phyloP scores from a whole-genome alignment of 1,140 invertebrate genomes.

The Nephila pilipes region DNA sequence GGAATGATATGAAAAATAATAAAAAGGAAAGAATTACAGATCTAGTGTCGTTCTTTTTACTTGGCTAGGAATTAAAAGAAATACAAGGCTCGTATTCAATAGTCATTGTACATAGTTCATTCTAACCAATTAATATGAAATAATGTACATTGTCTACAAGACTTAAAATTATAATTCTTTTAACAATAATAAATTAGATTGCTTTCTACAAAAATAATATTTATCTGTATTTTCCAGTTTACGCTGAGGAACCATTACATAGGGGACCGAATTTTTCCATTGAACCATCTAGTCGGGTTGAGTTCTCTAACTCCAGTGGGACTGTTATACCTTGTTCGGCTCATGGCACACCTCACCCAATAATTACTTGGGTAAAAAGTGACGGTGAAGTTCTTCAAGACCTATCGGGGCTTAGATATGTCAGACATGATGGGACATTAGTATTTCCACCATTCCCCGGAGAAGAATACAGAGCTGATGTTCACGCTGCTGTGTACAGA shows the following conservation, averaged over 20 bases:
- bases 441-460: conserved; percentile 96
- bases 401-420: conserved; percentile 48
- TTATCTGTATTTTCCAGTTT: neutral
- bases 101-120: too few relatives aligned
- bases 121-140: too few relatives aligned
- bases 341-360: conserved; percentile 92
- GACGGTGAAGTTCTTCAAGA: conserved; percentile 82
- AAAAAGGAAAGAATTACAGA: too few relatives aligned
- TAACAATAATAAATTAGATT: too few relatives aligned
- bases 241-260: neutral
- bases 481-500: conserved; percentile 82
- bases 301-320: conserved; percentile 96
- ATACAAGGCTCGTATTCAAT: too few relatives aligned
- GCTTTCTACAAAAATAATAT: too few relatives aligned
- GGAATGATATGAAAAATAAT: too few relatives aligned
- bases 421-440: conserved; percentile 57
- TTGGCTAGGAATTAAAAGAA: too few relatives aligned
- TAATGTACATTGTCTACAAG: too few relatives aligned
- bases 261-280: conserved; percentile 92
- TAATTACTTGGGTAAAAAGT: conserved; percentile 88
- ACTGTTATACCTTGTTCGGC: conserved; percentile 95
- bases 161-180: too few relatives aligned
- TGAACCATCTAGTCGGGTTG: conserved; percentile 93
- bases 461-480: conserved; percentile 91
- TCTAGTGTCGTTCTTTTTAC: too few relatives aligned